Base-by-base conservation (phyloP, 2,888 invertebrate species). In the Apotomis capreana region DNA sequence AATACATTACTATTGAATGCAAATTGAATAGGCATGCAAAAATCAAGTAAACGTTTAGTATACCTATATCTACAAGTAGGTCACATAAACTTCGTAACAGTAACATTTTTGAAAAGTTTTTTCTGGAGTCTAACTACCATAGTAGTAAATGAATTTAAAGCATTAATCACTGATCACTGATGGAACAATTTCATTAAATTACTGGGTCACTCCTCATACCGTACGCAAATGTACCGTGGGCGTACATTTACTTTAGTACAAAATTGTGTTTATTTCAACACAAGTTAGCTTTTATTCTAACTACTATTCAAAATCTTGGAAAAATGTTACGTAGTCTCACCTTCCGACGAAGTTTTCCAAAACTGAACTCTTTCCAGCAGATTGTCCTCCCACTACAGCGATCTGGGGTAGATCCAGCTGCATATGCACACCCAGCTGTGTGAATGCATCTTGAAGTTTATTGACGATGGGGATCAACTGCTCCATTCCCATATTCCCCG, bases 281-380 rank as follows among this genome's bases (percentile, higher is more conserved):
- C 9, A 9, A 49, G 5, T 40, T 40, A 5, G 6, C 40, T 6
- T 40, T 6, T 40, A 6, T 40, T 40, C 40, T 40, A 40, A 40
- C 40, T 9, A 3, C 9, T 49, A 49, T 10, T 49, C 9, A 49
- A 10, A 10, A 9, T 8, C 49, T 9, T 59, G 12, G 13, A 15
- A 61, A 46, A 10, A 13, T 8, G 51, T 68, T 13, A 68, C 37
- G 52, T 26, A 63, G 44, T 54, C 96, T 95, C 94, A 98, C 99
- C 97, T 98, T 93, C 99, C 99, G 79, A 99, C 99, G 89, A 99
- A 99, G 94, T 99, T 99, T 94, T 99, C 99, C 87, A 99, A 94
- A 74, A 99, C 99, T 69, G 99, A 99, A 93, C 99, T 99, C 94
- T 99, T 99, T 84, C 99, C 99, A 84, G 99, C 99, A 87, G 99